Evolutionary conservation across 2,888 invertebrate species (phyloP), one percentile per base, ranked within the genome.

Genomic region (Bibio marci): DNA sequence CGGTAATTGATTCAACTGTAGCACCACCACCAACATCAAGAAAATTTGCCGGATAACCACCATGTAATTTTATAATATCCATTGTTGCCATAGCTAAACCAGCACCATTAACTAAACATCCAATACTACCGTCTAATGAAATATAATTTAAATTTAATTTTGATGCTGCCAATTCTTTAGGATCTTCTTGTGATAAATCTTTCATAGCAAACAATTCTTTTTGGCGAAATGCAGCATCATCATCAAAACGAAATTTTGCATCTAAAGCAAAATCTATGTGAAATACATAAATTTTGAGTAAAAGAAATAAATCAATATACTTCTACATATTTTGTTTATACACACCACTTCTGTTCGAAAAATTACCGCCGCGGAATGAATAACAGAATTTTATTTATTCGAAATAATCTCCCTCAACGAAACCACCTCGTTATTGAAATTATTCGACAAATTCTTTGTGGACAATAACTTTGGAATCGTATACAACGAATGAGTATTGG

Each of bases 1-100:
- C 86, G 62, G 66, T 71, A 15, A 73, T 71, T 4, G 45, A 34
- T 19, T 62, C 56, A 1, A 64, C 57, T 3, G 68, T 66, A 4
- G 73, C 71, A 19, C 67, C 66, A 40, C 72, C 72, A 36, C 72
- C 71, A 22, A 73, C 70, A 51, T 73, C 73, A 19, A 73, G 53
- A 49, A 73, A 73, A 49, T 73, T 73, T 15, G 73, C 73, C 4
- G 73, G 71, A 31, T 55, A 52, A 12, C 71, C 72, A 4, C 71
- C 71, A 45, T 69, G 65, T 10, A 69, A 52, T 48, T 71, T 69
- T 46, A 73, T 72, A 28, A 73, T 69, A 50, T 73, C 73, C 71
- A 73, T 73, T 1, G 73, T 73, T 15, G 71, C 70, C 72, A 73
- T 73, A 18, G 73, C 73, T 38, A 72, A 53, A 25, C 72, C 72